Evolutionary conservation across 2,113 vertebrate species (phyloP).

Genomic region (Podarcis muralis): DNA sequence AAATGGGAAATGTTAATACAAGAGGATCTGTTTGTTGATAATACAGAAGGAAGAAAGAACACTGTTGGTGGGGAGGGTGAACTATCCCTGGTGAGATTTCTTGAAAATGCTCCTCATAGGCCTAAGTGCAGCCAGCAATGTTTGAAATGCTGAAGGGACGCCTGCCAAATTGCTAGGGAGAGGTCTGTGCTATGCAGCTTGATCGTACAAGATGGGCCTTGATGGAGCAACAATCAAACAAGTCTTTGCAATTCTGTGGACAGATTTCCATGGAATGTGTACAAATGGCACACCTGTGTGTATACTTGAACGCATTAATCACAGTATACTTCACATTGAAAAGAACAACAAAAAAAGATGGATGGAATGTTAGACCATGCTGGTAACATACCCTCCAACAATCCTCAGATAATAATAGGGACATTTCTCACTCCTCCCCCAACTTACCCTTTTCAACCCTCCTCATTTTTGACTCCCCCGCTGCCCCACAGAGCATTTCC

Average conservation of each 20-base stretch:
- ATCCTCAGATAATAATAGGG: too few relatives aligned
- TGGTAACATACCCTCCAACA: too few relatives aligned
- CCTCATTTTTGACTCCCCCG: too few relatives aligned
- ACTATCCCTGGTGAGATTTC: neutral
- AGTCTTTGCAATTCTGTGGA: neutral
- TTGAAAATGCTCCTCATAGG: neutral
- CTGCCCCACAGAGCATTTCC: too few relatives aligned
- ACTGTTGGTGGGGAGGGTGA: neutral
- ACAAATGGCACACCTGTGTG: neutral
- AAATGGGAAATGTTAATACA: conserved; percentile 41
- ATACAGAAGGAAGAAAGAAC: neutral
- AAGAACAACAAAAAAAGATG: neutral
- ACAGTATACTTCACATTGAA: neutral
- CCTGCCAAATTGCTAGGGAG: neutral
- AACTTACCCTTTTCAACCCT: too few relatives aligned
- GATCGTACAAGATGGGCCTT: neutral
- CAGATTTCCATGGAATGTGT: neutral
- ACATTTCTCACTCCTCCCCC: too few relatives aligned
- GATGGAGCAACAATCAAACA: neutral
- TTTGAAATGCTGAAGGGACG: neutral
- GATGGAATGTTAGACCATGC: too few relatives aligned
- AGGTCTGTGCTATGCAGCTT: neutral
- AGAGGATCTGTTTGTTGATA: conserved; percentile 24
- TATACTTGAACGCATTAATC: neutral
- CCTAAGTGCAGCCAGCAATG: too few relatives aligned